These are phyloP conservation scores for Zaprionus nigranus DNA, from an alignment of 1,140 invertebrate genomes.

Conservation along the genomic window DNA sequence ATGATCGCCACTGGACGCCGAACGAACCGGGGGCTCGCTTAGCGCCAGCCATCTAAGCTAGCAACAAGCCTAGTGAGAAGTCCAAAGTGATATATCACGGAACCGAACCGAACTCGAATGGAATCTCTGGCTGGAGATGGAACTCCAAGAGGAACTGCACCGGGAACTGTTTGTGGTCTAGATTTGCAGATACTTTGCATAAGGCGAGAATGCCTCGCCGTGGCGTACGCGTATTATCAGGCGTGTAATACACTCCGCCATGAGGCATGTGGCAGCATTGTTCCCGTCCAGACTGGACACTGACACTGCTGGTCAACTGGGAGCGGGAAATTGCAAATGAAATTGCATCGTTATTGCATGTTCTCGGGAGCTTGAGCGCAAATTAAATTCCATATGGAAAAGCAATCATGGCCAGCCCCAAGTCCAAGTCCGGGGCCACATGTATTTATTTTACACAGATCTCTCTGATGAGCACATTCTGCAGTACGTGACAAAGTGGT, in stretches of 20 bases:
- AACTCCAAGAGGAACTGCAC: constrained; percentile 18
- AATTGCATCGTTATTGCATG: constrained; percentile 84
- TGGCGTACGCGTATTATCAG: constrained; percentile 5
- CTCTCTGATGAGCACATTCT: constrained; percentile 53
- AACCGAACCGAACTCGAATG: constrained; percentile 1
- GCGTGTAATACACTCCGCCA: background rate
- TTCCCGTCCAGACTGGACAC: background rate
- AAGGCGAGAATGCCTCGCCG: constrained; percentile 46
- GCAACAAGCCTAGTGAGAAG: constrained; percentile 14
- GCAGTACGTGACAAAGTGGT: constrained; percentile 69
- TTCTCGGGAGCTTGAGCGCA: constrained; percentile 69
- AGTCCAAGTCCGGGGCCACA: constrained; percentile 28
- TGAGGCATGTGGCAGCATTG: constrained; percentile 19
- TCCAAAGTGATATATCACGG: constrained; percentile 7
- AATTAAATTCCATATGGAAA: constrained; percentile 84
- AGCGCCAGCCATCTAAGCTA: constrained; percentile 36
- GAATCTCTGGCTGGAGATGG: background rate
- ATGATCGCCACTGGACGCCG: constrained; percentile 49
- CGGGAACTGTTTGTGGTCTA: constrained; percentile 7
- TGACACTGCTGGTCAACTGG: background rate
- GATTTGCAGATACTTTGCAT: constrained; percentile 69
- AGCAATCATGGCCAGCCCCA: constrained; percentile 70
- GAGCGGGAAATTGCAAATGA: constrained; percentile 72
- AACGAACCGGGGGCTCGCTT: background rate
- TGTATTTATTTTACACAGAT: constrained; percentile 76